phyloP scores from a whole-genome alignment of 2,797 vertebrate genomes.

The Australoheros facetus region DNA sequence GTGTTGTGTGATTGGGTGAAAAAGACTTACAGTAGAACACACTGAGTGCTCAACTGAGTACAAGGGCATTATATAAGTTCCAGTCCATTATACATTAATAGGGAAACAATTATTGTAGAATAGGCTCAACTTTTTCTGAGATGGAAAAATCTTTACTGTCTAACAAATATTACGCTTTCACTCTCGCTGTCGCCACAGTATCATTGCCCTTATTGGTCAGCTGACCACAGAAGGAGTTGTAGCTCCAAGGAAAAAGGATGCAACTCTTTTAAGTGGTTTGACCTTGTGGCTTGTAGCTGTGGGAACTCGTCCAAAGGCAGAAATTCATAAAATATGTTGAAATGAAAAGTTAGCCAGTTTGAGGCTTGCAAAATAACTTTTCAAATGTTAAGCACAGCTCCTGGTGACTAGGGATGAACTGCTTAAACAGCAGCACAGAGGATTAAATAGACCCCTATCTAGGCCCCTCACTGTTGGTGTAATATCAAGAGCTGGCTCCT shows the following conservation, averaged over 20 bases:
- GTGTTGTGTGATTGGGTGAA: too few species aligned
- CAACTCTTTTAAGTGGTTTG: conserved; percentile 11
- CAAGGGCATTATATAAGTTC: background rate
- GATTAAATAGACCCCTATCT: conserved; percentile 55
- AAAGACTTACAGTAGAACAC: too few species aligned
- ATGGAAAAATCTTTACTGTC: background rate
- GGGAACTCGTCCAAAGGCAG: conserved; percentile 3
- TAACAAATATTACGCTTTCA: conserved; percentile 7
- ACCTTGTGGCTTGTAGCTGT: conserved; percentile 36
- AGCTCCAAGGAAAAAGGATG: conserved; percentile 20
- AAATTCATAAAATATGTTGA: conserved; percentile 4
- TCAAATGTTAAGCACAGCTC: background rate
- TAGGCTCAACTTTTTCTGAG: background rate
- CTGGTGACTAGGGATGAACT: conserved; percentile 42
- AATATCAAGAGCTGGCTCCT: conserved; percentile 70
- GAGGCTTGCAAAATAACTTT: background rate
- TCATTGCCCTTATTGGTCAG: conserved; percentile 17
- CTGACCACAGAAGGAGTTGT: conserved; percentile 15
- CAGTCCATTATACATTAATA: conserved; percentile 27
- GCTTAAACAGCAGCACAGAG: conserved; percentile 51
- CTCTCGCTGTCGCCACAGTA: conserved; percentile 8
- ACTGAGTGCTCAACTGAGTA: background rate
- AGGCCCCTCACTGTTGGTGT: conserved; percentile 73
- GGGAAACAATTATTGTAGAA: background rate
- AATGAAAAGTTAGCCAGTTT: background rate